Evolutionary conservation across 2,113 vertebrate species (phyloP), one percentile per base, ranked within the genome.

Genomic region (Mastomys coucha): DNA sequence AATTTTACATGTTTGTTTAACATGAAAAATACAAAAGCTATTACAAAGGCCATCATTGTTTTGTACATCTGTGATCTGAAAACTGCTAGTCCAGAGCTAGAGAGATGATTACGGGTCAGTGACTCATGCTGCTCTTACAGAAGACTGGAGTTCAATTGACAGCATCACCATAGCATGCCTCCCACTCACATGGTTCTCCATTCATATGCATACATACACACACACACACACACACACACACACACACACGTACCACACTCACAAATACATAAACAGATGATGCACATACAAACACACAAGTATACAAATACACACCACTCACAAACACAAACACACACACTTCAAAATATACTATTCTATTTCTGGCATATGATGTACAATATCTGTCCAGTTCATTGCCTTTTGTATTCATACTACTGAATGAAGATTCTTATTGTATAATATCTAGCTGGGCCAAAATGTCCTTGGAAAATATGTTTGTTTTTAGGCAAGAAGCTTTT

Each of bases 401-500:
- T 96, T 96, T 97, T 89, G 85, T 36, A 75, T 60, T 97, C 92
- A 96, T 82, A 58, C 60, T 19, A 26, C 56, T 93, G 93, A 97
- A 86, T 81, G n/a, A 95, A 95, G 95, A 95, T 67, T 85, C 20
- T 89, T 2, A 11, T 2, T 87, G 36, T 51, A 67, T 73, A 60
- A 75, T 97, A 78, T 12, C 80, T 89, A 82, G 10, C 70, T 77
- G 80, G 91, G 89, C 9, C 1, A 2, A 69, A 67, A 90, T 2
- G 11, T 89, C 94, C 36, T 42, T 63, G 51, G 9, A 53, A 1
- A 45, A 36, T 14, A n/a, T 53, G 19, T 81, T 92, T 84, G 49
- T 93, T 97, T 95, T 93, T 60, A 88, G 82, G 88, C 39, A 96
- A 88, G 14, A 97, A n/a, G 63, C 16, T 87, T 14, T 60, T 78